Evolutionary conservation across 2,113 vertebrate genomes (phyloP).

Genomic region (Actenoides hombroni): DNA sequence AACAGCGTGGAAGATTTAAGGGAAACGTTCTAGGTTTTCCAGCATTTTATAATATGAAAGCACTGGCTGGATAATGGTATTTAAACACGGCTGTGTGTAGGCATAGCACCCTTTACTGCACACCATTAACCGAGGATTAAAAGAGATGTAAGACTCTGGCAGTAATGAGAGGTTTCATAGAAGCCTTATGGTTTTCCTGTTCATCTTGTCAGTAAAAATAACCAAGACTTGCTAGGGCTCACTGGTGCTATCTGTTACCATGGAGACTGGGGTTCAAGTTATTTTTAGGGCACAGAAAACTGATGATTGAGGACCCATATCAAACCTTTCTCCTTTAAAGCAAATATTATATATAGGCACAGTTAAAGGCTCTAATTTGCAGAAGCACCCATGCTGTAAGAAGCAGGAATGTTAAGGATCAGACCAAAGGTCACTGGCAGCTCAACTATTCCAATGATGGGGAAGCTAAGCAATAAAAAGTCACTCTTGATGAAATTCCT

Average conservation of each 20-base stretch:
- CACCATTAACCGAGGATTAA: slow-evolving; percentile 23
- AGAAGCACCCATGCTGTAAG: neutral
- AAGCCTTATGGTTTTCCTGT: slow-evolving; percentile 1
- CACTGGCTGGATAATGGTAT: neutral
- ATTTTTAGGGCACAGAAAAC: slow-evolving; percentile 26
- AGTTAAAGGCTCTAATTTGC: neutral
- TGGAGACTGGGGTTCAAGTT: slow-evolving; percentile 39
- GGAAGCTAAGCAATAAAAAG: slow-evolving; percentile 14
- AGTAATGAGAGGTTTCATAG: slow-evolving; percentile 17
- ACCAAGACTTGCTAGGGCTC: slow-evolving; percentile 3
- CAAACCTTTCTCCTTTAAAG: neutral
- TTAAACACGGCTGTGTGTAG: neutral
- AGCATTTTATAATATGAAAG: neutral
- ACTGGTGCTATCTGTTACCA: slow-evolving; percentile 27
- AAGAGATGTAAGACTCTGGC: neutral
- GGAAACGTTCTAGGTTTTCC: neutral
- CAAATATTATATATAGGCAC: neutral
- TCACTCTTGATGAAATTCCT: slow-evolving; percentile 6
- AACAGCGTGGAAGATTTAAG: neutral
- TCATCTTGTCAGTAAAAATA: slow-evolving; percentile 45
- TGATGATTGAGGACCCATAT: neutral
- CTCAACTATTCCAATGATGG: neutral
- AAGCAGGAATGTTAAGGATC: neutral
- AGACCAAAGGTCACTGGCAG: neutral
- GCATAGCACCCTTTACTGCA: neutral